Evolutionary conservation across 2,797 vertebrate species (phyloP), one percentile per base, ranked within the genome.

Genomic region (Glyptemys insculpta): DNA sequence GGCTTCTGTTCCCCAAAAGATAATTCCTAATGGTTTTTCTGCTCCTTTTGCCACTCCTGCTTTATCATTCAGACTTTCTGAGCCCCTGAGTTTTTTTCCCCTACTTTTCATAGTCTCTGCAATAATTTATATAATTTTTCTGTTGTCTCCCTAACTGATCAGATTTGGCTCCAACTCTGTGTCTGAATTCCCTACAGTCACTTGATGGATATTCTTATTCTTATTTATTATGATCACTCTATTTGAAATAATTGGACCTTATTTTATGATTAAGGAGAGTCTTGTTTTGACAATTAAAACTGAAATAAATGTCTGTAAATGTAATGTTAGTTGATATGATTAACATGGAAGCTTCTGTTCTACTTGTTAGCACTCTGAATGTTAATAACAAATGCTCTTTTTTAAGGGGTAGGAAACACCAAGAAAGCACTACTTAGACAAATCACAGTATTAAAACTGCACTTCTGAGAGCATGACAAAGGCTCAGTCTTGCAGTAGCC

Each of bases 81-180:
- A 41, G 31, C 37, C 53, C 81, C 37, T 68, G 52, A 29, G 44
- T 4, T 68, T n/a, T 59, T 34, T 31, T 12, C 19, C 19, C 44
- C 89, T 0, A 0, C 44, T 0, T 0, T 65, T 16, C 62, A 81
- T 0, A 1, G 0, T 79, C 85, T 44, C 1, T 6, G 41, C 37
- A 27, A 82, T 34, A 59, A 80, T 10, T 1, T 78, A 31, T 6
- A 44, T 52, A 9, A 87, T 27, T 68, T 65, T 83, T 8, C 59
- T 76, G 56, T 31, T 44, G 12, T 3, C 79, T 62, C 76, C 18
- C 34, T 9, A 56, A 29, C 79, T 14, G 78, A 76, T 31, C 4
- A 82, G 21, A 15, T 56, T 37, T 86, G 62, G 37, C 29, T 14
- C 25, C n/a, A 68, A 11, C 53, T 41, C 21, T 52, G 1, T 5